Conservation (phyloP, 1,140 invertebrate genomes). For the Pteromalus puparum region DNA sequence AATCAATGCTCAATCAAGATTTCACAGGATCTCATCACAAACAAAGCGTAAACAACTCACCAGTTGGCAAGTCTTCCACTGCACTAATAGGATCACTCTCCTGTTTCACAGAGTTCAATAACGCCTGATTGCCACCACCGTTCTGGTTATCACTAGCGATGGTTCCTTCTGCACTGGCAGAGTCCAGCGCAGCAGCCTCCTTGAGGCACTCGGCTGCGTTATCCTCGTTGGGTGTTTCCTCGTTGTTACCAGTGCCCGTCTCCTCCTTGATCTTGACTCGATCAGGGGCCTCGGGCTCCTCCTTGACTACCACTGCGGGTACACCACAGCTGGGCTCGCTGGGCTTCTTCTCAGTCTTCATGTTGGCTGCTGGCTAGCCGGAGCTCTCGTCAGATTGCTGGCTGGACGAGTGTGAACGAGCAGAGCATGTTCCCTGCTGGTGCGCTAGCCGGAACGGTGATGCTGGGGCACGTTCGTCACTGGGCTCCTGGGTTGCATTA, state of each 20-base stretch:
- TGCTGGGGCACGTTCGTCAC: background rate
- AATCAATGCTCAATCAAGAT: background rate
- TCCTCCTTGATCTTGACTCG: conserved; percentile 73
- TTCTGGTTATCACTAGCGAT: conserved; percentile 66
- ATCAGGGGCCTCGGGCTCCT: conserved; percentile 69
- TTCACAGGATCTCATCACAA: background rate
- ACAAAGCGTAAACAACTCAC: conserved; percentile 41
- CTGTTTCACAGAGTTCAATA: conserved; percentile 69
- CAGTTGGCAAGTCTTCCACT: conserved; percentile 57
- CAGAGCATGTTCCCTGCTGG: conserved; percentile 35
- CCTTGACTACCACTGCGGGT: conserved; percentile 69
- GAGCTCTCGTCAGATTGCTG: conserved; percentile 45
- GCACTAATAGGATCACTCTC: conserved; percentile 58
- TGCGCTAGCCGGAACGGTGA: background rate
- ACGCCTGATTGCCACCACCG: conserved; percentile 60
- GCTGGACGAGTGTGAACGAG: background rate
- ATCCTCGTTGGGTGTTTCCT: conserved; percentile 68
- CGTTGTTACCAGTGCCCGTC: conserved; percentile 58
- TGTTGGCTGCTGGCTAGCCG: conserved; percentile 56
- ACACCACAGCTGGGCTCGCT: conserved; percentile 69
- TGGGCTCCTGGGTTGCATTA: conserved; percentile 19
- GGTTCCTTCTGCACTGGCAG: conserved; percentile 61
- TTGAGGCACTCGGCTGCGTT: conserved; percentile 63
- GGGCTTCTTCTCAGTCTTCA: conserved; percentile 74
- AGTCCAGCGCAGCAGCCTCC: conserved; percentile 61